Conservation (phyloP, 1,140 invertebrate genomes). For the Tribolium castaneum region DNA sequence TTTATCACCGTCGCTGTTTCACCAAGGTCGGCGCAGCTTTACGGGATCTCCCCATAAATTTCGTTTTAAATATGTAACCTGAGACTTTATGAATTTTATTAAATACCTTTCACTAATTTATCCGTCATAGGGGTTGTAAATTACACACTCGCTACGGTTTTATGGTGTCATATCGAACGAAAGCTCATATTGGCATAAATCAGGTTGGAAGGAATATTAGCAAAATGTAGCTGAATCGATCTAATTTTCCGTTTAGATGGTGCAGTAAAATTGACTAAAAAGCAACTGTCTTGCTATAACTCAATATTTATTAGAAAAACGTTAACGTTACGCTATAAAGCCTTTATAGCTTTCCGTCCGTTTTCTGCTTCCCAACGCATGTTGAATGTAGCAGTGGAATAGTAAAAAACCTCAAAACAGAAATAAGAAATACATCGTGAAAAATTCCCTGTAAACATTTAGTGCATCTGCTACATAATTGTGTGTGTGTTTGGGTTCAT, state of each 20-base stretch:
- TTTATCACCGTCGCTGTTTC: slow-evolving; percentile 27
- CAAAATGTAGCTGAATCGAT: neutral
- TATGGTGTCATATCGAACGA: neutral
- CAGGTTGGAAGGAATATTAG: neutral
- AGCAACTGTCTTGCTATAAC: slow-evolving; percentile 34
- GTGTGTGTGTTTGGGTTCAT: neutral
- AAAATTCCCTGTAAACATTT: slow-evolving; percentile 15
- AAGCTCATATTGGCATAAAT: neutral
- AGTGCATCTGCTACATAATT: neutral
- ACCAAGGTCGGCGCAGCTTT: slow-evolving; percentile 16
- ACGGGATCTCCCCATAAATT: slow-evolving; percentile 37
- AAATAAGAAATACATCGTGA: slow-evolving; percentile 12
- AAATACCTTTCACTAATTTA: slow-evolving; percentile 10
- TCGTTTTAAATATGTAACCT: slow-evolving; percentile 37
- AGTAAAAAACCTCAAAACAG: slow-evolving; percentile 22
- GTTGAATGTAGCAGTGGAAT: neutral
- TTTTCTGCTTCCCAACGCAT: neutral
- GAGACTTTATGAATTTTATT: slow-evolving; percentile 30
- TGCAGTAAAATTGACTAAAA: slow-evolving; percentile 34
- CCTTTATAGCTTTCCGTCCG: slow-evolving; percentile 33
- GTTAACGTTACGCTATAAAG: slow-evolving; percentile 39
- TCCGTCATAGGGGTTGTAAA: slow-evolving; percentile 1
- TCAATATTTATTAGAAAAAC: slow-evolving; percentile 42
- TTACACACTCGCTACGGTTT: neutral
- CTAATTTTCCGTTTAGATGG: neutral